phyloP scores from a whole-genome alignment of 2,888 invertebrate species.

The Caenorhabditis drosophilae region DNA sequence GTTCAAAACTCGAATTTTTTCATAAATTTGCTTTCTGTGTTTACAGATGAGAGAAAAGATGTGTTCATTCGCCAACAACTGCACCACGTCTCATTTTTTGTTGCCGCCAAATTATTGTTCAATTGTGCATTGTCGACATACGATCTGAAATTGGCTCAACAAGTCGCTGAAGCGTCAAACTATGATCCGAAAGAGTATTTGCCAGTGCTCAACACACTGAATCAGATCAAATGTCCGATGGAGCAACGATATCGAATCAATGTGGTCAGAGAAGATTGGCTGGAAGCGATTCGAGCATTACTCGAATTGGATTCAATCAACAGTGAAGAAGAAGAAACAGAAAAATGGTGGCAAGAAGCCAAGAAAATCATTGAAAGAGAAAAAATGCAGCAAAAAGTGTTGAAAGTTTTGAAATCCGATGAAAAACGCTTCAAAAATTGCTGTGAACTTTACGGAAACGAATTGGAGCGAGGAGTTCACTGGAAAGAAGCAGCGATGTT shows the following conservation, averaged over 20 bases:
- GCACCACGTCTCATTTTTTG: slow-evolving; percentile 59
- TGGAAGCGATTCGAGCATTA: slow-evolving; percentile 37
- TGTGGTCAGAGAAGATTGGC: slow-evolving; percentile 50
- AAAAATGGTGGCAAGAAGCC: slow-evolving; percentile 22
- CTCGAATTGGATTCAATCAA: slow-evolving; percentile 19
- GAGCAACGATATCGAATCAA: slow-evolving; percentile 56
- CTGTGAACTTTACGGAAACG: slow-evolving; percentile 44
- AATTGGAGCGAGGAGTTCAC: slow-evolving; percentile 31
- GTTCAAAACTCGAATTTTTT: too few relatives aligned
- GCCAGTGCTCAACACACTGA: slow-evolving; percentile 53
- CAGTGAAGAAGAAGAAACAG: slow-evolving; percentile 3
- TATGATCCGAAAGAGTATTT: slow-evolving; percentile 60
- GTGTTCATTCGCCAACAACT: slow-evolving; percentile 48
- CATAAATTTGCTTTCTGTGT: too few relatives aligned
- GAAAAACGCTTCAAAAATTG: slow-evolving; percentile 39
- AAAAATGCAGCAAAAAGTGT: slow-evolving; percentile 10
- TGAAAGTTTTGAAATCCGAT: slow-evolving; percentile 14
- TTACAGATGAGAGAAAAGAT: slow-evolving; percentile 24
- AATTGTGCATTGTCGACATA: slow-evolving; percentile 61
- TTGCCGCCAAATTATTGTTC: slow-evolving; percentile 54
- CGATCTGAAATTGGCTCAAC: slow-evolving; percentile 55
- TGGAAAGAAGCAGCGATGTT: slow-evolving; percentile 53
- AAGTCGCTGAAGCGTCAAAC: slow-evolving; percentile 52
- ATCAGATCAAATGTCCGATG: slow-evolving; percentile 32
- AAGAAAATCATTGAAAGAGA: slow-evolving; percentile 27